Base-by-base conservation (phyloP, 2,888 invertebrate species). In the Caradrina clavipalpis region DNA sequence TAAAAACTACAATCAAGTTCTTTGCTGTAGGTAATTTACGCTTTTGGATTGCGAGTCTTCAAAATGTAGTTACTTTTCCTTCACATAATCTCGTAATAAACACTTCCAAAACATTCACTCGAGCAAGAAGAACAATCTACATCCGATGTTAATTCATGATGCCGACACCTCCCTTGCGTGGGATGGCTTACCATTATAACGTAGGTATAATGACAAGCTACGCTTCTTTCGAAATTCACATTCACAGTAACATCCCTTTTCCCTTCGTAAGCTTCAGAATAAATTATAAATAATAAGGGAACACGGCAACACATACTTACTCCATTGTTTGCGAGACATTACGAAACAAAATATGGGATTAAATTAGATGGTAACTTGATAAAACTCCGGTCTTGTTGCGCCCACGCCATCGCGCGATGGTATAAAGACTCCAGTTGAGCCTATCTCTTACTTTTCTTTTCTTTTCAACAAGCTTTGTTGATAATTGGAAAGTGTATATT, bases 311-410 rank as follows among this genome's bases (percentile, higher is more conserved):
- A 78, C 80, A 70, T 76, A 85, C 80, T 82, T 75, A 85, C 80
- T 82, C 82, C 82, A 85, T 84, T 84, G 83, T 87, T 86, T 83
- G 86, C 85, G 72, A 85, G 85, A 75, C 62, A 83, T 88, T 89
- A 89, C 83, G 80, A 89, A 89, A 90, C 82, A 82, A 81, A 86
- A 87, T 86, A 89, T 89, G 76, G 77, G 80, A 85, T 88, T 80
- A 82, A 85, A 86, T 84, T 82, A 86, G 88, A 87, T 88, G 85
- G 77, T 83, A 82, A 76, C 78, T 76, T 78, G 88, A 89, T 90
- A 88, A 88, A 78, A 83, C 73, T 75, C 75, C 68, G 82, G 80
- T 83, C 76, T 78, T 76, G 82, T 73, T 85, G 82, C 86, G 86
- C 88, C 90, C 87, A 90, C 89, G 83, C 85, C 31, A 19, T 42